Base-by-base conservation (phyloP, 2,888 invertebrate species). In the Blera fallax region DNA sequence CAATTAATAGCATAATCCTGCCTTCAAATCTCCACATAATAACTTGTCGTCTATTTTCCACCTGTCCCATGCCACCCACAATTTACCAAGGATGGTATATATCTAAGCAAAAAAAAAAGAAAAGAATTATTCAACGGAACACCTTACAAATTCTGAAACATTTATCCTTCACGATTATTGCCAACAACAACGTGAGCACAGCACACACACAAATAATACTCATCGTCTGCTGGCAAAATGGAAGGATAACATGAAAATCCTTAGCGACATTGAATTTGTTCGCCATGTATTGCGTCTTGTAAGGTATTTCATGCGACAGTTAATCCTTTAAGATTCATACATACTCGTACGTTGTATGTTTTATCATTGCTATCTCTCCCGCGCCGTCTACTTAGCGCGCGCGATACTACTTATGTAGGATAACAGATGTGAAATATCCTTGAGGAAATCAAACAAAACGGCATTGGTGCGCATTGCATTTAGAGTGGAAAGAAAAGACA, bases 231-330 rank as follows among this genome's bases (percentile, higher is more conserved):
- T 32, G 27, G 21, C 24, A 29, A 84, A 76, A 70, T 79, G 58
- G 69, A 64, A 69, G 84, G 74, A 80, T 84, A 80, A 84, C 84
- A 84, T 65, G 69, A 76, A 73, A 80, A 76, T 85, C 70, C 67
- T 81, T 77, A 72, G 76, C 62, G 76, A 81, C 85, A 85, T 77
- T 77, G 76, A 85, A 85, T 85, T 81, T 67, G 70, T 72, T 67
- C 37, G 37, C 58, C 34, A 34, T 70, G 58, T 65, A 80, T 48
- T 40, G 50, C 14, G 24, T 56, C 62, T 37, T 62, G 37, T 27
- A 72, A 70, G 65, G 76, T 77, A 81, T 80, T 65, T 54, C 62
- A 67, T 80, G 70, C 67, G 85, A 60, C 76, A 81, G 85, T 81
- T 80, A 74, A 80, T 84, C 65, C 52, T 56, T 43, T 56, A 70